Conservation (phyloP, 2,797 vertebrate species). For the Limnodromus scolopaceus region DNA sequence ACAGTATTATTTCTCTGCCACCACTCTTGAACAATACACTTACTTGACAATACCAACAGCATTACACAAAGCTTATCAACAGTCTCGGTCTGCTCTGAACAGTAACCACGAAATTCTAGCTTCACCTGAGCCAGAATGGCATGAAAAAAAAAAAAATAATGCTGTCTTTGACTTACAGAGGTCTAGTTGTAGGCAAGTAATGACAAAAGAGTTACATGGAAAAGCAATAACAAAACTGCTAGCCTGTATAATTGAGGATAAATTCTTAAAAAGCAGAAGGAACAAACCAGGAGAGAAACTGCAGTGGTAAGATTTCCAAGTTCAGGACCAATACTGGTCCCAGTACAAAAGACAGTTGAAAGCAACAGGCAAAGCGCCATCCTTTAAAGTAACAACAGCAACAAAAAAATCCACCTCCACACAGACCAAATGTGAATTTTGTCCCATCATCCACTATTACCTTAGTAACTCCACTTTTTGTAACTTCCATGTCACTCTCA, state of each 20-base stretch:
- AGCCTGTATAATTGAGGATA: not conserved
- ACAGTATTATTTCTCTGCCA: not conserved
- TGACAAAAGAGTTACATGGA: not conserved
- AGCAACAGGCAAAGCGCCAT: not conserved
- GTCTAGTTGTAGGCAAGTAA: not conserved
- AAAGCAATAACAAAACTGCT: not conserved
- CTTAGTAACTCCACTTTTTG: not conserved
- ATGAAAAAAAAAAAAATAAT: not conserved
- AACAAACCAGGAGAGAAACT: not conserved
- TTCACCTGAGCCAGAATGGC: not conserved
- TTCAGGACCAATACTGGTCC: not conserved
- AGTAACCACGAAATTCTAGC: not conserved
- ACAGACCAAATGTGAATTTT: not conserved
- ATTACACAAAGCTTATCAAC: not conserved
- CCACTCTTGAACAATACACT: not conserved
- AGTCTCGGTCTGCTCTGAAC: not conserved
- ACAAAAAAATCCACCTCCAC: not conserved
- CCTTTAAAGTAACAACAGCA: not conserved
- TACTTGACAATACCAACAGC: not conserved
- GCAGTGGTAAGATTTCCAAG: fast-evolving
- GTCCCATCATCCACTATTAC: not conserved
- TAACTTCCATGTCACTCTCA: not conserved
- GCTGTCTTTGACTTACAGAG: not conserved
- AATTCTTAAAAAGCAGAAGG: not conserved
- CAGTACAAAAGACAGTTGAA: not conserved